Base-by-base conservation (phyloP, 2,113 vertebrate species). In the Misgurnus mizolepis region DNA sequence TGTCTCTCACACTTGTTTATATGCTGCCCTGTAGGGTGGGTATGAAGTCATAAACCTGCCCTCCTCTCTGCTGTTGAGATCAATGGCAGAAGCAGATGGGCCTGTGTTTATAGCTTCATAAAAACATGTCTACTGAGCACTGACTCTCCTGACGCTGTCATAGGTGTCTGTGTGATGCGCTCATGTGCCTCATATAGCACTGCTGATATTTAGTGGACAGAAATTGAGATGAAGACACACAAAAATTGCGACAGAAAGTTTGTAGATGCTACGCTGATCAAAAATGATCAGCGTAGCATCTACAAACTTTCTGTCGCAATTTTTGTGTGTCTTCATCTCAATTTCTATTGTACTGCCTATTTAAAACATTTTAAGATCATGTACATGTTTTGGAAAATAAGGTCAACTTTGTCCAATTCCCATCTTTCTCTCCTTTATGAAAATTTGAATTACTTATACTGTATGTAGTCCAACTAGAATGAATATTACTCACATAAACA, bases 81-180 rank as follows among this genome's bases (percentile, higher is more conserved):
- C 62, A 83, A 74, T 65, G n/a, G 47, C 71, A 43, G 64, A 14
- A 39, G 73, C 81, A 80, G 74, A 83, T 69, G 78, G 78, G 67
- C 40, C 5, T 17, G 39, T 56, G 73, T 82, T 83, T 85, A 81
- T 75, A n/a, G 68, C 68, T 66, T 60, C 50, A 80, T 73, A 77
- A 78, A 83, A 80, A 62, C 65, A 66, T 74, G 22, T 75, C 61
- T 55, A 60, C 58, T 17, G 67, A 62, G 61, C 39, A 22, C 53
- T 3, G 18, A 60, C 73, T 65, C 50, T 69, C 56, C 49, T 49
- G 12, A 22, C 70, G 60, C 60, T 62, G 62, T 73, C 71, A 75
- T 55, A 65, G 65, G 56, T 39, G 71, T 43, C 55, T 49, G 49
- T 45, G 22, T 40, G 40, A 45, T 58, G 68, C 68, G 43, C 78